These are phyloP conservation scores for Chrysochloris asiatica DNA, from an alignment of 2,113 vertebrate genomes.

Conservation along the genomic window DNA sequence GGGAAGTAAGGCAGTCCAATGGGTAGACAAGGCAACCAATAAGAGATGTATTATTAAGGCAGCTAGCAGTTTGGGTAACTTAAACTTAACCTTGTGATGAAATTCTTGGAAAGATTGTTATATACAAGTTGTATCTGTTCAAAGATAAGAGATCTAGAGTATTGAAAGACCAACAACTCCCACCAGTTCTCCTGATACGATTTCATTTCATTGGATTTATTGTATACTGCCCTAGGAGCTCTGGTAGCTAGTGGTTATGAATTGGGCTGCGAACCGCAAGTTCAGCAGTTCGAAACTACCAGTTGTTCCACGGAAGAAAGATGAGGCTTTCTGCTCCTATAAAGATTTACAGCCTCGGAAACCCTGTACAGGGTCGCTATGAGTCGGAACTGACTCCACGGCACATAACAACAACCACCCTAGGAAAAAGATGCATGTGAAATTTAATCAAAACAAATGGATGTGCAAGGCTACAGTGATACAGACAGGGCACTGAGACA, in stretches of 20 bases:
- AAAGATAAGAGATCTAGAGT: constrained; percentile 35
- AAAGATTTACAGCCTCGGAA: too few relatives aligned
- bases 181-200: neutral
- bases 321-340: too few relatives aligned
- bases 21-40: constrained; percentile 43
- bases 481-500: neutral
- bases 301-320: too few relatives aligned
- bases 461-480: neutral
- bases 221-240: too few relatives aligned
- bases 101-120: constrained; percentile 37
- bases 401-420: too few relatives aligned
- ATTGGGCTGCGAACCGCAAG: too few relatives aligned
- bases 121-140: constrained; percentile 15
- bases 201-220: constrained; percentile 42
- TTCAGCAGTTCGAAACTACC: too few relatives aligned
- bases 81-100: constrained; percentile 47
- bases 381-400: too few relatives aligned
- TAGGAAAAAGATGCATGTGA: neutral
- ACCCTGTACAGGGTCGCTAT: too few relatives aligned
- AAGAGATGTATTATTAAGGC: constrained; percentile 44
- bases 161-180: constrained; percentile 51
- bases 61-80: constrained; percentile 39
- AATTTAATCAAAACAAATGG: constrained; percentile 17
- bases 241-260: too few relatives aligned
- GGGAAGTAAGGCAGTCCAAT: neutral